phyloP scores from a whole-genome alignment of 2,797 vertebrate species.

The Pseudopleuronectes americanus region DNA sequence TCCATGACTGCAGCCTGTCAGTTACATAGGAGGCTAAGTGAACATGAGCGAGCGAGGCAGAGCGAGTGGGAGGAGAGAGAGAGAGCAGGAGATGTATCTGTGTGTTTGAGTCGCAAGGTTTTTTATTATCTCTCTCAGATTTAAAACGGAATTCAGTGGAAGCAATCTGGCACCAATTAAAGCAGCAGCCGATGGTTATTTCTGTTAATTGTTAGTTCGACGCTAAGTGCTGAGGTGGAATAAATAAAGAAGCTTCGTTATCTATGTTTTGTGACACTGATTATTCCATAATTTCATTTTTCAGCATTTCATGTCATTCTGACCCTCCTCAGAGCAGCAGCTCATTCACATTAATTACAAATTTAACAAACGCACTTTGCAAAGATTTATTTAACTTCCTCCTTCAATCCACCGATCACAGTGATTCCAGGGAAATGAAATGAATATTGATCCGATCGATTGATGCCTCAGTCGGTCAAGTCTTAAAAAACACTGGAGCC shows the following conservation, averaged over 20 bases:
- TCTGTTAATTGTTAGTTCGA: conserved; percentile 33
- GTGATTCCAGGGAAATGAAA: too few species aligned
- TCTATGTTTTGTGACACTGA: too few species aligned
- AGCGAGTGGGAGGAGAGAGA: conserved; percentile 49
- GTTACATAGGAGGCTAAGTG: conserved; percentile 63
- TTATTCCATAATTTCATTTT: too few species aligned
- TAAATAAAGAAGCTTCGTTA: background rate
- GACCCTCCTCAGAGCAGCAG: too few species aligned
- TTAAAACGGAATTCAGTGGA: conserved; percentile 21
- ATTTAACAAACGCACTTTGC: too few species aligned
- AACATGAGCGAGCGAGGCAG: conserved; percentile 43
- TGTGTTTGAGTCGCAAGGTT: conserved; percentile 25
- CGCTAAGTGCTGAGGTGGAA: conserved; percentile 35
- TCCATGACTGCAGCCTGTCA: conserved; percentile 77
- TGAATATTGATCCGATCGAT: too few species aligned
- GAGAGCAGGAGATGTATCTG: conserved; percentile 40
- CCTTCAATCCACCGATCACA: too few species aligned
- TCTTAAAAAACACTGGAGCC: too few species aligned
- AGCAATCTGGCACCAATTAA: conserved; percentile 41
- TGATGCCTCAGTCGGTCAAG: too few species aligned
- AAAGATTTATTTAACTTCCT: too few species aligned
- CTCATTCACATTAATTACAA: too few species aligned
- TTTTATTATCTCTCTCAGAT: conserved; percentile 36
- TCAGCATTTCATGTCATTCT: too few species aligned
- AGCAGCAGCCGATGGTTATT: conserved; percentile 20